A percentile compares a stretch with the other conserved stretches of the same genome.
Evolutionary conservation across 2,113 vertebrate genomes (phyloP).

Genomic region (Bagarius yarrelli): DNA sequence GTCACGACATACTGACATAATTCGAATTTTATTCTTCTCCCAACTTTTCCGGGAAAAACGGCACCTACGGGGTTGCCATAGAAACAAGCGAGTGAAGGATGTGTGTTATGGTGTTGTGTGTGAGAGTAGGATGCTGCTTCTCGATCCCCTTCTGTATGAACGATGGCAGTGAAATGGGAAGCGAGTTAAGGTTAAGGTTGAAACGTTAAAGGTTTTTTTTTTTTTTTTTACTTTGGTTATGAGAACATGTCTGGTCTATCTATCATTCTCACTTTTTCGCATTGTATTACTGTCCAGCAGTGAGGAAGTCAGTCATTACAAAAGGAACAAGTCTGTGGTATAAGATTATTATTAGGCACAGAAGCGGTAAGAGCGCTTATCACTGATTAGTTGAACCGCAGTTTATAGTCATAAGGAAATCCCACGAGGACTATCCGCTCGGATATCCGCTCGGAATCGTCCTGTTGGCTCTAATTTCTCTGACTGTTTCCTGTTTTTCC

Average conservation of each 20-base stretch:
- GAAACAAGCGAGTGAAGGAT: constrained; percentile 42
- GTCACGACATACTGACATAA: constrained; percentile 22
- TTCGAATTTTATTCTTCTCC: constrained; percentile 2
- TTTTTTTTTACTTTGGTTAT: neutral
- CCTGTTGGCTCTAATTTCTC: neutral
- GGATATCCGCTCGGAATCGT: neutral
- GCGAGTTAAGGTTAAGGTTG: neutral
- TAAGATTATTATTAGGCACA: constrained; percentile 9
- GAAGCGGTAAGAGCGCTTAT: neutral
- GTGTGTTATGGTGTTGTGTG: constrained; percentile 11
- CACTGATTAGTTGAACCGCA: constrained; percentile 14
- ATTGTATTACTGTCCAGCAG: neutral
- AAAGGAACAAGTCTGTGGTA: constrained; percentile 11
- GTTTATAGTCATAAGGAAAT: constrained; percentile 5
- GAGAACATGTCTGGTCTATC: neutral
- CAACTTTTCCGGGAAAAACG: constrained; percentile 6
- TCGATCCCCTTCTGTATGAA: neutral
- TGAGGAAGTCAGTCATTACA: constrained; percentile 15
- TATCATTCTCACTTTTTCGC: neutral
- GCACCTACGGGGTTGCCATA: constrained; percentile 34
- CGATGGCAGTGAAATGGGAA: neutral
- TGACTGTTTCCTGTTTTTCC: neutral
- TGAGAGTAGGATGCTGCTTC: constrained; percentile 20
- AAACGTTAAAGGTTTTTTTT: too few relatives aligned
- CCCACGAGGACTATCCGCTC: neutral